Evolutionary conservation across 2,888 invertebrate species (phyloP), one percentile per base, ranked within the genome.

Genomic region (Ryuthela nishihirai): DNA sequence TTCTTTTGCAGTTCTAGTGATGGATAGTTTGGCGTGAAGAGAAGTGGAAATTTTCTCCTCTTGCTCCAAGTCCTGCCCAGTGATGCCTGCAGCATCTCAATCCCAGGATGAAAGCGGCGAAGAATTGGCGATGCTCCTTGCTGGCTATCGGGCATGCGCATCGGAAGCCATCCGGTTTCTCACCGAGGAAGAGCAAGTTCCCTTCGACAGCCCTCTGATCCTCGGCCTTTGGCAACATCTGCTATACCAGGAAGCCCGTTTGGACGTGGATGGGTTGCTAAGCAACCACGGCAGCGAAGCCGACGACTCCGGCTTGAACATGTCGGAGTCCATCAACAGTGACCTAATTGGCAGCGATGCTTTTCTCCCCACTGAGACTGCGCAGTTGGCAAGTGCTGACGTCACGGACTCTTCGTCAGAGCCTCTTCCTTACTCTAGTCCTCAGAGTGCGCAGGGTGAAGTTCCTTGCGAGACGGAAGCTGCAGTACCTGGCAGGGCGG

Each of bases 151-250:
- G 15, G 54, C 54, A 2, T 62, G 62, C 20, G 62, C 62, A 4
- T 36, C 39, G 12, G 62, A 62, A 54, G 62, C 62, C 25, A 36
- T 62, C 40, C 41, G 62, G n/a, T 62, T 54, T 29, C 34, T 62
- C 12, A n/a, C 54, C n/a, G 62, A 62, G 20, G 62, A 62, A 21
- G 62, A 62, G 40, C 48, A 59, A 9, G 15, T 62, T 4, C 21
- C 62, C 6, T 44, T 54, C 1, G 54, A 58, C 21, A 54, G 59
- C 34, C 58, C 54, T 10, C 26, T 62, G 10, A 50, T 59, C 3
- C 24, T 39, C 1, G 58, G 62, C n/a, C 62, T 62, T 18, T 49
- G 59, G 24, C 54, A 62, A 29, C 62, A 62, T 24, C 43, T 62
- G 23, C 34, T 45, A 4, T 44, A 38, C 4, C 52, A 49, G 4